These are phyloP conservation scores for Acanthurus leucopareius DNA, from an alignment of 2,797 vertebrate genomes.

Conservation along the genomic window DNA sequence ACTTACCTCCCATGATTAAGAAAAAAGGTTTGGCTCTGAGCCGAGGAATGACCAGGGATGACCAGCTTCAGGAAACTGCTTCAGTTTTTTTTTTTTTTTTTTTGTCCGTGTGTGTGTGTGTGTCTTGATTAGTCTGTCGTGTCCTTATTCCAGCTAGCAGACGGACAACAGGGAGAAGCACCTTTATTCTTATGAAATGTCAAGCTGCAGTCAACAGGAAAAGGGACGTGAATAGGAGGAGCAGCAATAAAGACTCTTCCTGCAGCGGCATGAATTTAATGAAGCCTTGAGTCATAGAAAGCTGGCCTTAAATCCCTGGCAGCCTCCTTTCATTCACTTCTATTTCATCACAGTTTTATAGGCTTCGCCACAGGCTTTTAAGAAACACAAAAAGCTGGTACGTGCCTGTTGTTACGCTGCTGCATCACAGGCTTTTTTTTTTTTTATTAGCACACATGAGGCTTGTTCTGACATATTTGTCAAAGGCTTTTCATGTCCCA, in stretches of 20 bases:
- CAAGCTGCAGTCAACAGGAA: constrained; percentile 68
- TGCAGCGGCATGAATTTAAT: constrained; percentile 73
- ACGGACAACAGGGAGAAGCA: constrained; percentile 21
- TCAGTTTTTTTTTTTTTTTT: constrained; percentile 40
- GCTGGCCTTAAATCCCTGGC: constrained; percentile 59
- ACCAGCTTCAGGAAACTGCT: constrained; percentile 57
- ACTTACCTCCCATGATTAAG: constrained; percentile 37
- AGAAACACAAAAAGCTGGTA: constrained; percentile 64
- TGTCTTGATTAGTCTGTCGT: constrained; percentile 2
- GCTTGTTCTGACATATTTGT: constrained; percentile 75
- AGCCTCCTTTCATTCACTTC: constrained; percentile 61
- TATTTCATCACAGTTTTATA: constrained; percentile 60
- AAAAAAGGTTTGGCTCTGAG: constrained; percentile 14
- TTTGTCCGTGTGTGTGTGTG: background rate
- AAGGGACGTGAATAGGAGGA: constrained; percentile 52
- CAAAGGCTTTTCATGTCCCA: constrained; percentile 44
- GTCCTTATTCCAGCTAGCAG: constrained; percentile 30
- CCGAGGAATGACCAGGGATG: constrained; percentile 43
- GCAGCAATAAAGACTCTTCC: constrained; percentile 58
- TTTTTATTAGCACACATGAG: constrained; percentile 59
- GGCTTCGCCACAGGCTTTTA: constrained; percentile 49
- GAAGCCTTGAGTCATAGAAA: constrained; percentile 63
- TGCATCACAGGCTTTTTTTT: constrained; percentile 50
- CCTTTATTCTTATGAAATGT: constrained; percentile 53
- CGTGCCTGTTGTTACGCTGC: constrained; percentile 40